A percentile compares a stretch with the other conserved stretches of the same genome.
These are phyloP conservation scores for Malacoctenus gilli DNA, from an alignment of 2,797 vertebrate genomes.

Conservation along the genomic window DNA sequence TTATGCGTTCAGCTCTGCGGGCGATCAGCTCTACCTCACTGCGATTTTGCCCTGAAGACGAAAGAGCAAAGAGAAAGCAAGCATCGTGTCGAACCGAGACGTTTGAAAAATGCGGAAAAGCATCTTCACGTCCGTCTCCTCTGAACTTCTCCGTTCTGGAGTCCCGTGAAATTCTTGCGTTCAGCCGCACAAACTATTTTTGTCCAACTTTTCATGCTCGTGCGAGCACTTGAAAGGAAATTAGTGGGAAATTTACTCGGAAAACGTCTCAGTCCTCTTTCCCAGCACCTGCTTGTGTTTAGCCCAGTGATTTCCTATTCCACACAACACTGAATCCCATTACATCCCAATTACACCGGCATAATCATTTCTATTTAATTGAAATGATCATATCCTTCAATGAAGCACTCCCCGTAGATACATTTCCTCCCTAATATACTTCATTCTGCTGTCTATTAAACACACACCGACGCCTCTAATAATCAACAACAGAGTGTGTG, in stretches of 20 bases:
- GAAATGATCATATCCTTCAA: conserved; percentile 68
- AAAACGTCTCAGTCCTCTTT: conserved; percentile 41
- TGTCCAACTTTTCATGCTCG: neutral
- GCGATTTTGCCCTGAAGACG: too few relatives aligned
- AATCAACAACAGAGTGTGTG: conserved; percentile 37
- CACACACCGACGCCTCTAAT: conserved; percentile 38
- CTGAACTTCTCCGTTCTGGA: neutral
- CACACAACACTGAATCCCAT: conserved; percentile 64
- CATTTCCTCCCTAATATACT: conserved; percentile 58
- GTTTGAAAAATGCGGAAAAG: too few relatives aligned
- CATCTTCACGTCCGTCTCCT: neutral
- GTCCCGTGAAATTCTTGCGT: neutral
- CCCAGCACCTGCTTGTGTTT: conserved; percentile 50
- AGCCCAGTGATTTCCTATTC: conserved; percentile 57
- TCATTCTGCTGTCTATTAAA: conserved; percentile 56
- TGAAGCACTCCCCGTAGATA: conserved; percentile 60
- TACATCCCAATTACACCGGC: conserved; percentile 66
- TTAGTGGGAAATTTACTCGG: conserved; percentile 14
- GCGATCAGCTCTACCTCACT: too few relatives aligned
- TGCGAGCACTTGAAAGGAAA: conserved; percentile 10
- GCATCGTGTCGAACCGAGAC: too few relatives aligned
- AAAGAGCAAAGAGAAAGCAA: too few relatives aligned
- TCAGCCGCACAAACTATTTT: neutral
- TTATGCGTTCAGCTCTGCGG: too few relatives aligned
- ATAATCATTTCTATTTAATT: conserved; percentile 69